Conservation (phyloP, 2,888 invertebrate species). For the Allacma fusca region DNA sequence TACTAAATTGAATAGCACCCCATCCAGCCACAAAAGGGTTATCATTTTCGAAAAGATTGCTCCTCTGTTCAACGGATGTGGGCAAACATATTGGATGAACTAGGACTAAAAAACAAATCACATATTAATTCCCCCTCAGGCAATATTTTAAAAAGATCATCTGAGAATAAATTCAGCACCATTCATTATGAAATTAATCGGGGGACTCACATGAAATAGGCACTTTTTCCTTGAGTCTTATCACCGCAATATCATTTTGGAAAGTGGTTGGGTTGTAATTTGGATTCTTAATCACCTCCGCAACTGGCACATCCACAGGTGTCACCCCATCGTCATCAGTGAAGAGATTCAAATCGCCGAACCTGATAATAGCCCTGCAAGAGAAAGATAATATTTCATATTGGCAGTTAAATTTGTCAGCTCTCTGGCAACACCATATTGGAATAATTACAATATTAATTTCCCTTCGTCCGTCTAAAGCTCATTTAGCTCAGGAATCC, state of each 20-base stretch:
- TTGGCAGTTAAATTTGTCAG: no score
- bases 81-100: conserved; percentile 82
- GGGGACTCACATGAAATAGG: conserved; percentile 68
- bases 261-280: conserved; percentile 71
- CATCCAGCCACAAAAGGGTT: conserved; percentile 82
- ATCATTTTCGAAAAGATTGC: conserved; percentile 69
- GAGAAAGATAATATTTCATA: no score
- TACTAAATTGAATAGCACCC: conserved; percentile 78
- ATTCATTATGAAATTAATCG: neutral
- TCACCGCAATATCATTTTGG: conserved; percentile 79
- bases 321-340: conserved; percentile 71
- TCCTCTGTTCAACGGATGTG: conserved; percentile 67
- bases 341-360: conserved; percentile 80
- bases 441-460: no score
- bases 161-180: neutral
- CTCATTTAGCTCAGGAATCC: no score
- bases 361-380: conserved; percentile 72
- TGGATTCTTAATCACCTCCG: conserved; percentile 73
- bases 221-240: conserved; percentile 71
- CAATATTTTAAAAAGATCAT: neutral
- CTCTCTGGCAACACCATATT: no score
- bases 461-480: no score
- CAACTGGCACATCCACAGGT: conserved; percentile 72
- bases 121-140: neutral
- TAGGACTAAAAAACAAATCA: conserved; percentile 67